These are phyloP conservation scores for Acleris literana DNA, from an alignment of 2,888 invertebrate genomes.

Conservation along the genomic window DNA sequence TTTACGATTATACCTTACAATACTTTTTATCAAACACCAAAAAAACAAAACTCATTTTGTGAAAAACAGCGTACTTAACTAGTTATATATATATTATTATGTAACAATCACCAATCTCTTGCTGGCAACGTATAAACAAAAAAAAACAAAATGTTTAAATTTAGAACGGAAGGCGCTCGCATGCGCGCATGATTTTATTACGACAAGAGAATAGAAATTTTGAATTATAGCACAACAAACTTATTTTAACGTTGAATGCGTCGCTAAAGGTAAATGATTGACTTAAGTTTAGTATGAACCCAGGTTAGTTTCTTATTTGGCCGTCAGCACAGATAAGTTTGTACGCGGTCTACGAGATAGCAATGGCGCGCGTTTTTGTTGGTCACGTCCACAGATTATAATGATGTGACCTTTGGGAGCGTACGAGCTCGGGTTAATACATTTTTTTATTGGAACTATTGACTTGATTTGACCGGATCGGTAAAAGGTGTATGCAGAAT, in stretches of 20 bases:
- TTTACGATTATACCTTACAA: too few relatives aligned
- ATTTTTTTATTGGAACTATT: constrained; percentile 71
- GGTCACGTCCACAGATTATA: constrained; percentile 75
- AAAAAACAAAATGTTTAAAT: constrained; percentile 50
- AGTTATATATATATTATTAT: too few relatives aligned
- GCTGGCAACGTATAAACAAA: constrained; percentile 32
- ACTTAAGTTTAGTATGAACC: neutral
- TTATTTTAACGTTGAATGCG: neutral
- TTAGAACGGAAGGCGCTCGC: constrained; percentile 58
- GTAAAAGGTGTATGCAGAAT: constrained; percentile 45
- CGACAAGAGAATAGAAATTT: constrained; percentile 79
- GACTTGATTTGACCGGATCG: constrained; percentile 60
- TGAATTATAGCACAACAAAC: constrained; percentile 53
- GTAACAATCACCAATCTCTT: constrained; percentile 10
- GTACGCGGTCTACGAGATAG: constrained; percentile 48
- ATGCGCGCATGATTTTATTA: constrained; percentile 75
- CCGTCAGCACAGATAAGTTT: constrained; percentile 25
- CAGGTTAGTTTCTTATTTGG: constrained; percentile 6
- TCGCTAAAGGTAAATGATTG: neutral
- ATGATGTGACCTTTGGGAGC: constrained; percentile 77
- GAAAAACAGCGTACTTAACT: too few relatives aligned
- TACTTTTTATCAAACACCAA: too few relatives aligned
- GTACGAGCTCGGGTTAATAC: constrained; percentile 70
- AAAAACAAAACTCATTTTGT: too few relatives aligned
- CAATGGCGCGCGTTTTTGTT: constrained; percentile 62